These are phyloP conservation scores for Macrochelys suwanniensis DNA, from an alignment of 2,797 vertebrate species.

Conservation along the genomic window DNA sequence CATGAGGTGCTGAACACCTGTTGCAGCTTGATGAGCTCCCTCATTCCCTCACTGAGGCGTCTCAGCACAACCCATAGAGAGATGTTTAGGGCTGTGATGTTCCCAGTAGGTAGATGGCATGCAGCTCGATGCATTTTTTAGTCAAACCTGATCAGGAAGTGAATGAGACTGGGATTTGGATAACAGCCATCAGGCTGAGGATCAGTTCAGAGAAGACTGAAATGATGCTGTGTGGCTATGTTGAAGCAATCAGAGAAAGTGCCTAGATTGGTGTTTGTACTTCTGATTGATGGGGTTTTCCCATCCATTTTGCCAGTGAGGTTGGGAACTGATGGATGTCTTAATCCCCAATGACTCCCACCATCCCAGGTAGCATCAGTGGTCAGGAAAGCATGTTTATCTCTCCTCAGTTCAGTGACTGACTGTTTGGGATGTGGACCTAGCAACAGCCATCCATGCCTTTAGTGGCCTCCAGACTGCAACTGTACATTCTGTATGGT, in stretches of 20 bases:
- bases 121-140: not conserved
- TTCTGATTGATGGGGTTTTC: not conserved
- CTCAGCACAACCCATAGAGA: not conserved
- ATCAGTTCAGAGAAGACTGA: not conserved
- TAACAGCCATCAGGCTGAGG: not conserved
- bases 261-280: fast-evolving
- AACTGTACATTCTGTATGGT: not conserved
- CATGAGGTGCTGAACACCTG: fast-evolving
- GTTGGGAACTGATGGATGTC: not conserved
- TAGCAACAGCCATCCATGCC: not conserved
- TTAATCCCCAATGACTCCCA: conserved; percentile 1
- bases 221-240: fast-evolving
- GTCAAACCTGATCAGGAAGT: not conserved
- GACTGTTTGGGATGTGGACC: not conserved
- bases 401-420: not conserved
- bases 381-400: not conserved
- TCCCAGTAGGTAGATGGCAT: not conserved
- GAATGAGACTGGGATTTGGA: not conserved
- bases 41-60: not conserved
- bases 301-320: not conserved
- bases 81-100: no score
- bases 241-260: not conserved
- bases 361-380: not conserved
- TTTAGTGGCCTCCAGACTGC: not conserved
- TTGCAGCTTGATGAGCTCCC: not conserved